Conservation (phyloP, 2,888 invertebrate species). For the Cataglyphis altisquamis region DNA sequence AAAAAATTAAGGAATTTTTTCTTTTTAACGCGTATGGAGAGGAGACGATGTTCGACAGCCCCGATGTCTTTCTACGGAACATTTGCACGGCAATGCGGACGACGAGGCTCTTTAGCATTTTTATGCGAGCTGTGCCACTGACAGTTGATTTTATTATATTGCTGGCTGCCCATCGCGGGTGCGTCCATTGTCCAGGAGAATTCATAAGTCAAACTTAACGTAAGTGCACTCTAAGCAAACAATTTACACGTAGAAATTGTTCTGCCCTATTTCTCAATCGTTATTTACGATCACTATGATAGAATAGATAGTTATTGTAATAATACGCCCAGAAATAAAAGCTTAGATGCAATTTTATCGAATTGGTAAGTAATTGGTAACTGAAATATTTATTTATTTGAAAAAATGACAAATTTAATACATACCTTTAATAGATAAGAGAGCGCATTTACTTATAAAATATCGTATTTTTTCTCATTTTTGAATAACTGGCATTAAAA, state of each 20-base stretch:
- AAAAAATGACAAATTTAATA: background rate
- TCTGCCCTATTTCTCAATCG: conserved; percentile 50
- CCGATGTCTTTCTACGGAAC: conserved; percentile 51
- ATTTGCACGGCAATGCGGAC: conserved; percentile 79
- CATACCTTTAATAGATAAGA: no score
- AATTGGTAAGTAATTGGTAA: background rate
- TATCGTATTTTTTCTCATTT: no score
- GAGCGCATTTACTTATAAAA: no score
- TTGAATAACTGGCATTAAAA: no score
- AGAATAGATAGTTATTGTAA: conserved; percentile 13
- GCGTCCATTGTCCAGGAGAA: conserved; percentile 76
- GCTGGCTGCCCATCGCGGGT: conserved; percentile 76
- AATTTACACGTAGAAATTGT: conserved; percentile 14
- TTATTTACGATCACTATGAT: conserved; percentile 59
- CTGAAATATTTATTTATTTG: background rate
- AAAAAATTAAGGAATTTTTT: background rate
- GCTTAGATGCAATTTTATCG: background rate
- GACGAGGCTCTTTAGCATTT: conserved; percentile 85
- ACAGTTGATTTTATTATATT: conserved; percentile 86
- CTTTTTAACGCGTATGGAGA: background rate
- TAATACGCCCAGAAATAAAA: background rate
- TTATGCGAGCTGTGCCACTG: conserved; percentile 85
- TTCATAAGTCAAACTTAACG: conserved; percentile 74
- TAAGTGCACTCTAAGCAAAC: conserved; percentile 45
- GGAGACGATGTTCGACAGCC: background rate